Evolutionary conservation across 2,888 invertebrate species (phyloP).

Genomic region (Allophyes oxyacanthae): DNA sequence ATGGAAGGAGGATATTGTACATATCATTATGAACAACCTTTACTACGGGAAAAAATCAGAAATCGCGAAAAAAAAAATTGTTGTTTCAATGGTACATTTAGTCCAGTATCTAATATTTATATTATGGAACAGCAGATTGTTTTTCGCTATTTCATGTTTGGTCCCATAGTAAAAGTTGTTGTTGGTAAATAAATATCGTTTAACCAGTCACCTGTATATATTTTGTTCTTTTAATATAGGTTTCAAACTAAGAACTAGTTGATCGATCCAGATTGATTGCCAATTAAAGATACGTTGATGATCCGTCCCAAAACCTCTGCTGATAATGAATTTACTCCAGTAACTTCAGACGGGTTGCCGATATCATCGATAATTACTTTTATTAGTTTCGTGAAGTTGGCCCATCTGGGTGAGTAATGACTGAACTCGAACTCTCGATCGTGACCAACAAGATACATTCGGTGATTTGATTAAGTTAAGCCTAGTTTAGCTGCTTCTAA

Average conservation of each 20-base stretch:
- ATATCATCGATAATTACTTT: conserved; percentile 40
- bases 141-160: too few relatives aligned
- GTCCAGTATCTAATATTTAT: too few relatives aligned
- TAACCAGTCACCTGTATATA: too few relatives aligned
- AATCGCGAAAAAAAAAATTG: too few relatives aligned
- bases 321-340: conserved; percentile 16
- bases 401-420: conserved; percentile 42
- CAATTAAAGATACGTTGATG: conserved; percentile 1
- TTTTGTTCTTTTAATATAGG: too few relatives aligned
- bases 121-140: too few relatives aligned
- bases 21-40: too few relatives aligned
- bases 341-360: conserved; percentile 5
- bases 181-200: too few relatives aligned
- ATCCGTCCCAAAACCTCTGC: background rate
- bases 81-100: too few relatives aligned
- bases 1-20: too few relatives aligned
- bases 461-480: conserved; percentile 13
- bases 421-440: conserved; percentile 14
- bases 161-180: too few relatives aligned
- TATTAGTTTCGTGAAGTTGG: conserved; percentile 42
- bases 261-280: conserved; percentile 4
- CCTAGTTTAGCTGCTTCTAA: background rate
- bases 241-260: background rate
- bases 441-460: background rate
- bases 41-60: too few relatives aligned